Percentiles rank a stretch among this genome's conserved stretches.
Evolutionary conservation across 2,797 vertebrate genomes (phyloP).

Genomic region (Oceanodroma leucorhoa): DNA sequence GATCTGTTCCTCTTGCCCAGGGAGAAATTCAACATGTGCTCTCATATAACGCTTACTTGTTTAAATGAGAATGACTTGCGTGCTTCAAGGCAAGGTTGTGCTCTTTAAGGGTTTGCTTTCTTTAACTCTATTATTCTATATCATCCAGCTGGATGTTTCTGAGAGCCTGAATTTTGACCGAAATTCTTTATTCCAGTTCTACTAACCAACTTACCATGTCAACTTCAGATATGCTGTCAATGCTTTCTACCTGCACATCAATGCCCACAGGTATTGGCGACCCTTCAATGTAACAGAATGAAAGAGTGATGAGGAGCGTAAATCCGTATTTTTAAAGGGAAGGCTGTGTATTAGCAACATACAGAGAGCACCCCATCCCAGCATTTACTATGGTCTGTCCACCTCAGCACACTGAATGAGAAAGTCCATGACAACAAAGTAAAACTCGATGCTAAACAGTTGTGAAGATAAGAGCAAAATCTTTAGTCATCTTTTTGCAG

Average conservation of each 20-base stretch:
- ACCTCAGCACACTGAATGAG: background rate
- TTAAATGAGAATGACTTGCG: background rate
- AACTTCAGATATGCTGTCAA: constrained; percentile 93
- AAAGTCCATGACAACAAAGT: background rate
- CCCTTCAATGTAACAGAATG: constrained; percentile 73
- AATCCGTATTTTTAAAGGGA: background rate
- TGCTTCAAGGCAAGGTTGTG: background rate
- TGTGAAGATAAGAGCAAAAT: background rate
- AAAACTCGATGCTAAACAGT: background rate
- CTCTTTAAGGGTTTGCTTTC: background rate
- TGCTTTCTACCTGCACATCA: constrained; percentile 91
- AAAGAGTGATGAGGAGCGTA: background rate
- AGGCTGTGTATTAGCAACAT: background rate
- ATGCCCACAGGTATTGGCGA: constrained; percentile 89
- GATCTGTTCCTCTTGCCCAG: background rate
- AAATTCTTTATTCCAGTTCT: background rate
- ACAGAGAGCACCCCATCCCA: background rate
- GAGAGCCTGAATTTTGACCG: background rate
- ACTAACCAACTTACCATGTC: constrained; percentile 84
- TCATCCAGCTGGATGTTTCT: background rate
- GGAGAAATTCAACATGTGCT: background rate
- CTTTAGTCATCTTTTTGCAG: background rate
- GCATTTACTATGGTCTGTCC: background rate
- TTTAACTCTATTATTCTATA: background rate
- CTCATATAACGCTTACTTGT: background rate